Conservation (phyloP, 2,113 vertebrate species). For the Etheostoma cragini region DNA sequence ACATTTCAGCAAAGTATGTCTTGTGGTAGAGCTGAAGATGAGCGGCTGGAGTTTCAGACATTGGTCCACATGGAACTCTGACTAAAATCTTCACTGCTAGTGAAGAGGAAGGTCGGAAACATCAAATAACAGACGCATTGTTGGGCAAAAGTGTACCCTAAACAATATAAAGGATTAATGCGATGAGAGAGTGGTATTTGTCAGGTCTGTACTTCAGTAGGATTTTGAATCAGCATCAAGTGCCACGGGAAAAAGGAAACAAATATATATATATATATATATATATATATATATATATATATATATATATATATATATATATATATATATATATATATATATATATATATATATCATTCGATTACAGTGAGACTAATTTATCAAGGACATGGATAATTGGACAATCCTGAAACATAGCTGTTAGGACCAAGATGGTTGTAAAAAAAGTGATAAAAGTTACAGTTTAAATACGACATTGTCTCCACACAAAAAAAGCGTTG, state of each 20-base stretch:
- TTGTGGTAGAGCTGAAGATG: slow-evolving; percentile 57
- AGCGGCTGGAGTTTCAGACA: slow-evolving; percentile 51
- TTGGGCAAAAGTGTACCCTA: slow-evolving; percentile 47
- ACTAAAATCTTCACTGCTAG: slow-evolving; percentile 60
- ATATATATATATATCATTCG: neutral
- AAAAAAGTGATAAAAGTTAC: no score
- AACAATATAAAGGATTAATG: slow-evolving; percentile 53
- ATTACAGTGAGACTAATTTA: neutral
- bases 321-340: no score
- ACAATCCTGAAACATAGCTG: neutral
- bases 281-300: no score
- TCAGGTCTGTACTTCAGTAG: neutral
- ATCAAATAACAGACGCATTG: slow-evolving; percentile 48
- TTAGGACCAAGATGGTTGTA: neutral
- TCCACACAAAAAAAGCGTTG: neutral
- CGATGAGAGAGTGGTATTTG: slow-evolving; percentile 31
- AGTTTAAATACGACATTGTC: neutral
- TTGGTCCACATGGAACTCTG: slow-evolving; percentile 48
- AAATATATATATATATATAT: neutral
- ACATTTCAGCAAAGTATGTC: slow-evolving; percentile 80
- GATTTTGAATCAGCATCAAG: neutral
- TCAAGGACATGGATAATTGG: neutral
- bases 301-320: no score
- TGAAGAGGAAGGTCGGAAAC: slow-evolving; percentile 33
- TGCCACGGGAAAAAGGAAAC: neutral